Base-by-base conservation (phyloP, 2,888 invertebrate genomes). In the Anagyrus pseudococci region DNA sequence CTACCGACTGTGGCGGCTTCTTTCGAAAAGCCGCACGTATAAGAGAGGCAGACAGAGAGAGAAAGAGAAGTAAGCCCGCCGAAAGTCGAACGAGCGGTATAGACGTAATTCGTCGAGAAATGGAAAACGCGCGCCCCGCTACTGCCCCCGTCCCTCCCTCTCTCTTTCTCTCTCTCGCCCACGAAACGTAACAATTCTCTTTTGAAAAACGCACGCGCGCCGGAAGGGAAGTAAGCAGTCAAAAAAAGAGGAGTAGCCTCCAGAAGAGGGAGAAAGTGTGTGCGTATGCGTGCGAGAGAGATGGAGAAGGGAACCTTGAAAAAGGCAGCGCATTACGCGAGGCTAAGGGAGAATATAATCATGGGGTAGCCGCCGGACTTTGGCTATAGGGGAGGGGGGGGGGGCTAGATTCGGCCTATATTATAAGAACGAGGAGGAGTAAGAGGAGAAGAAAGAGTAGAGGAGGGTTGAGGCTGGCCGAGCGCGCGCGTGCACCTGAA, bases 91-190 rank as follows among this genome's bases (percentile, higher is more conserved):
- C n/a, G 17, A 25, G 26, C 25, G 48, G 48, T 48, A 23, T 25
- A 19, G 10, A 40, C 40, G 2, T 26, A 23, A 26, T 17, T 23
- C 48, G 46, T 47, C 59, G 37, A 46, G 46, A 47, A 60, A 60
- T 54, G 54, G 48, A 43, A 48, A 60, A 22, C 47, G 33, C 53
- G 29, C 53, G 47, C n/a, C n/a, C n/a, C n/a, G n/a, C n/a, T n/a
- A n/a, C n/a, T n/a, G 33, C 33, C 8, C 29, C 29, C 29, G 29
- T 25, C 25, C 15, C 25, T 0, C 25, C 13, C 25, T 6, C 20
- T 22, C 20, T 25, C 25, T 10, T 15, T 0, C 25, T 4, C 25
- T 6, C 20, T 22, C 20, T 29, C 55, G 41, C 54, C 33, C 6
- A 23, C 49, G 49, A 33, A 43, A 43, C 20, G 22, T 8, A n/a